phyloP scores from a whole-genome alignment of 2,888 invertebrate species.

The Patella ulyssiponensis region DNA sequence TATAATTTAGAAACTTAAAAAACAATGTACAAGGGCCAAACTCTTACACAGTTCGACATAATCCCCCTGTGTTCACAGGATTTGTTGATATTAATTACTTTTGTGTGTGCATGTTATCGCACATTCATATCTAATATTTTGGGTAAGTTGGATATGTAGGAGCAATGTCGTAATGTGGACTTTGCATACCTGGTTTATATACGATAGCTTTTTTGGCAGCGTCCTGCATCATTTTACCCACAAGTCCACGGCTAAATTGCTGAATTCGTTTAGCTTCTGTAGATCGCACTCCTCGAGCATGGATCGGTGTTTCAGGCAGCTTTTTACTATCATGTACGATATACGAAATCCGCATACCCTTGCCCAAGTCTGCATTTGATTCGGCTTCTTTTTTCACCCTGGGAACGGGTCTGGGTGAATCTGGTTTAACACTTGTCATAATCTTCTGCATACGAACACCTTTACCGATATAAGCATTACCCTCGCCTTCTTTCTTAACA shows the following conservation, averaged over 20 bases:
- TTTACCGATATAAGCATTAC: background rate
- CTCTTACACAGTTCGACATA: too few species aligned
- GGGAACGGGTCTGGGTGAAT: background rate
- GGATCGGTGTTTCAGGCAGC: background rate
- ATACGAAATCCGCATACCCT: background rate
- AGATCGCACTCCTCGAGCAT: background rate
- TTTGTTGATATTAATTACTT: too few species aligned
- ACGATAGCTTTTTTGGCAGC: background rate
- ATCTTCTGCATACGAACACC: constrained; percentile 3
- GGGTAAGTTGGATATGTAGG: background rate
- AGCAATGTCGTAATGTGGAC: constrained; percentile 3
- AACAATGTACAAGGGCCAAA: too few species aligned
- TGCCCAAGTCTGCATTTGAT: background rate
- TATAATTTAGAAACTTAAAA: too few species aligned
- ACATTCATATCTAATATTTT: background rate
- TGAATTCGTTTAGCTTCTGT: constrained; percentile 1
- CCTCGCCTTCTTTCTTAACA: background rate
- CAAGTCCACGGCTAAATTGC: background rate
- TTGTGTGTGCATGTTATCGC: too few species aligned
- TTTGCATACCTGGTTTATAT: background rate
- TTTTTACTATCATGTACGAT: background rate
- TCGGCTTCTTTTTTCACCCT: constrained; percentile 1
- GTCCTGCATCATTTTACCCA: background rate
- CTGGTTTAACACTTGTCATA: background rate
- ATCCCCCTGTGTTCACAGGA: too few species aligned